Base-by-base conservation (phyloP, 2,797 vertebrate species). In the Darevskia mixta region DNA sequence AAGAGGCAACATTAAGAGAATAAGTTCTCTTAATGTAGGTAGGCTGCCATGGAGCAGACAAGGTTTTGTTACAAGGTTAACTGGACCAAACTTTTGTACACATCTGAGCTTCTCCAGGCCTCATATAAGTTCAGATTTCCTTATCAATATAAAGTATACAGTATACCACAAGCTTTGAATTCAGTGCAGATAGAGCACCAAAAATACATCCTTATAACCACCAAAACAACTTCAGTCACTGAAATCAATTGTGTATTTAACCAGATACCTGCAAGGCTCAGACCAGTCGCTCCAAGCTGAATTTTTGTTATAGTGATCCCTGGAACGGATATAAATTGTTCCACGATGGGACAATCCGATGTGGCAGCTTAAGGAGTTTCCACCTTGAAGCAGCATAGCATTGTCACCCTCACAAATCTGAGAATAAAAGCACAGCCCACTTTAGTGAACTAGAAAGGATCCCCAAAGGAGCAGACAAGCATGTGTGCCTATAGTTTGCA, bases 221-320 rank as follows among this genome's bases (percentile, higher is more conserved):
- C 9, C 41, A 67, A 78, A 86, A 78, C 8, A 41, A n/a, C 23
- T 25, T n/a, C 32, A 25, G 41, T 5, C 27, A 66, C 10, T 32
- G 58, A 43, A 43, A 69, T 41, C 49, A 29, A 29, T 27, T 20
- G 8, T 64, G 3, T 29, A 73, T 61, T 75, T 67, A 45, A 66
- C 27, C 18, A 18, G 49, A 55, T 89, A 89, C 88, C 83, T 85
- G 88, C 88, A 89, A 27, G 11, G 20, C 41, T 25, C 2, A 85
- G 83, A 89, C 88, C 88, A 89, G 3, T 86, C 1, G 8, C 88
- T 89, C 88, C 88, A 89, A 58, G 27, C 10, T 81, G 83, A 81
- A 41, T 58, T 38, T n/a, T 23, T 58, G 25, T 69, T 29, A 32
- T 89, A 89, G 18, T 8, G 10, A 55, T 89, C 83, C 61, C 58